Base-by-base conservation (phyloP, 2,113 vertebrate species). In the Aldabrachelys gigantea region DNA sequence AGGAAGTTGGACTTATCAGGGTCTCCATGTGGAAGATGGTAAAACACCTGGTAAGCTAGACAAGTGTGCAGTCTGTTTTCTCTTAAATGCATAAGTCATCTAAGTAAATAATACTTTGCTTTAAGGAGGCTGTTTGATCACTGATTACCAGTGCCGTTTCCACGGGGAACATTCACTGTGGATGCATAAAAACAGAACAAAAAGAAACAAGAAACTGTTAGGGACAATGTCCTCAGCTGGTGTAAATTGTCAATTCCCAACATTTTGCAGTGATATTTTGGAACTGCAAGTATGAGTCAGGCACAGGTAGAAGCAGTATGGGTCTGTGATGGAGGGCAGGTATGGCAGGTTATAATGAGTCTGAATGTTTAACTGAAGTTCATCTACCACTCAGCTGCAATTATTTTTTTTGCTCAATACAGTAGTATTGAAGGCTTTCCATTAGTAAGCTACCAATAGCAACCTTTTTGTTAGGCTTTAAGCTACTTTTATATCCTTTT, bases 261-360 rank as follows among this genome's bases (percentile, higher is more conserved):
- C 31, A 35, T 95, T 65, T 87, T 94, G 13, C 62, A 76, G 83
- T 50, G 1, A 0, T 0, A 0, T 92, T 75, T 35, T 95, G 91
- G 69, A 96, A 29, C 78, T 0, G 1, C 8, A 80, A 80, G 57
- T 14, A 27, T 12, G 84, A 87, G 24, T 49, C 35, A 44, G 80
- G 44, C 49, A 56, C 49, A 31, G 72, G 25, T 13, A 93, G 62
- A 85, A 89, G 81, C 27, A 72, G 56, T 72, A 2, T 84, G 86
- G 47, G 81, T 93, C 96, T 92, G 92, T 88, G 79, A 94, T 54
- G 8, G 7, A 54, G 35, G 5, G 44, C 94, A 87, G 29, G 47
- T 88, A 79, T 1, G 1, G 44, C 92, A 95, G 96, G 83, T 91
- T 89, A 72, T 95, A 96, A 94, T 92, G 62, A 97, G 93, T 95